phyloP scores from a whole-genome alignment of 2,797 vertebrate species.

The Potorous gilbertii region DNA sequence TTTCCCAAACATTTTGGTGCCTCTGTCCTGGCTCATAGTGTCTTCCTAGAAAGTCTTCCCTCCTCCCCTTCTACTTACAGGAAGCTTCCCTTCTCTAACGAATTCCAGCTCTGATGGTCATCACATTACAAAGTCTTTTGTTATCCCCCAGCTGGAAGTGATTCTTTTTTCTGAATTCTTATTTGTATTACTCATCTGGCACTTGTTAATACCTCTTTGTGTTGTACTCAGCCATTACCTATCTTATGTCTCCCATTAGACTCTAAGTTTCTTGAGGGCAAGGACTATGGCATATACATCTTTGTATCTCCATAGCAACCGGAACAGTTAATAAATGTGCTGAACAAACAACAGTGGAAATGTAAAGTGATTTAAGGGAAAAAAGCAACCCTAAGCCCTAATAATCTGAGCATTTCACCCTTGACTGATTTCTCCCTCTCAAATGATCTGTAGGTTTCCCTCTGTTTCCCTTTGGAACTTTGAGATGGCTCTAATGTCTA shows the following conservation, averaged over 20 bases:
- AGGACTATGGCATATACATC: background rate
- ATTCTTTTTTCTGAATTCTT: background rate
- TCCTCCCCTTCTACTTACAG: background rate
- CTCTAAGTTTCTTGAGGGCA: background rate
- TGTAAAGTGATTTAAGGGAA: background rate
- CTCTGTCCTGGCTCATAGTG: conserved; percentile 21
- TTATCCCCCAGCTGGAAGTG: background rate
- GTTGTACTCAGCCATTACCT: background rate
- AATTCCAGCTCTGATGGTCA: background rate
- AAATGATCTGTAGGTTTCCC: background rate
- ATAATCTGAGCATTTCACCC: background rate
- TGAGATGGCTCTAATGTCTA: background rate
- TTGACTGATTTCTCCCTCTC: background rate
- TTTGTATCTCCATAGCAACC: background rate
- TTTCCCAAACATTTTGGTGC: conserved; percentile 31
- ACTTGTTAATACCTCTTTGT: background rate
- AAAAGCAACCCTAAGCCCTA: background rate
- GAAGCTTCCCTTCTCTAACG: background rate
- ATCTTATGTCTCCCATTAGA: background rate
- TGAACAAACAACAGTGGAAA: background rate
- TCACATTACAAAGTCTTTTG: background rate
- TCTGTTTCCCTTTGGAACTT: background rate
- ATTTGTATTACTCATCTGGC: background rate
- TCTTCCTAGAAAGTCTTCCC: background rate
- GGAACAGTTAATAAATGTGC: background rate